Evolutionary conservation across 2,113 vertebrate genomes (phyloP).

Genomic region (Sander vitreus): DNA sequence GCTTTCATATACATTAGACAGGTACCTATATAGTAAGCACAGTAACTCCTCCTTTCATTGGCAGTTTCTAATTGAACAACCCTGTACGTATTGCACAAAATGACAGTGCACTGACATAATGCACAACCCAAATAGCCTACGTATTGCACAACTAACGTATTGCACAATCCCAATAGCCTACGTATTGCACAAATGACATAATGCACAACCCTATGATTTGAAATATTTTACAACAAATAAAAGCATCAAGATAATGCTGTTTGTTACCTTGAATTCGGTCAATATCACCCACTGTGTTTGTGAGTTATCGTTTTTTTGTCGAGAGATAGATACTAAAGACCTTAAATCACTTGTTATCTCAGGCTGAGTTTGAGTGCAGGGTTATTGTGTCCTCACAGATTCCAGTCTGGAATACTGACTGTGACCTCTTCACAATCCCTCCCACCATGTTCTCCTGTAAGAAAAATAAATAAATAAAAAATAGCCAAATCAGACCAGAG

Average conservation of each 20-base stretch:
- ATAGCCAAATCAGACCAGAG: constrained; percentile 10
- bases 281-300: background rate
- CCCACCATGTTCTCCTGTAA: constrained; percentile 1
- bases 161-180: no score
- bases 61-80: no score
- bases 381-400: constrained; percentile 31
- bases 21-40: no score
- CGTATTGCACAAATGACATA: no score
- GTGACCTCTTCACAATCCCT: constrained; percentile 15
- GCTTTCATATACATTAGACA: no score
- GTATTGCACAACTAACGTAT: no score
- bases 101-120: no score
- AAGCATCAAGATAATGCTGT: background rate
- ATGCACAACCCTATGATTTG: no score
- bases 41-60: no score
- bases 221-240: background rate
- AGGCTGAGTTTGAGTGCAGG: constrained; percentile 4
- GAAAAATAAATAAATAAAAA: background rate
- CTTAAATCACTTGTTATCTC: constrained; percentile 35
- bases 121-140: no score
- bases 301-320: background rate
- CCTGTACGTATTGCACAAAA: no score
- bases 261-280: background rate
- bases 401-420: constrained; percentile 9
- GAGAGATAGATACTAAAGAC: constrained; percentile 2